Base-by-base conservation (phyloP, 2,797 vertebrate species). In the Phyllotis vaccarum region DNA sequence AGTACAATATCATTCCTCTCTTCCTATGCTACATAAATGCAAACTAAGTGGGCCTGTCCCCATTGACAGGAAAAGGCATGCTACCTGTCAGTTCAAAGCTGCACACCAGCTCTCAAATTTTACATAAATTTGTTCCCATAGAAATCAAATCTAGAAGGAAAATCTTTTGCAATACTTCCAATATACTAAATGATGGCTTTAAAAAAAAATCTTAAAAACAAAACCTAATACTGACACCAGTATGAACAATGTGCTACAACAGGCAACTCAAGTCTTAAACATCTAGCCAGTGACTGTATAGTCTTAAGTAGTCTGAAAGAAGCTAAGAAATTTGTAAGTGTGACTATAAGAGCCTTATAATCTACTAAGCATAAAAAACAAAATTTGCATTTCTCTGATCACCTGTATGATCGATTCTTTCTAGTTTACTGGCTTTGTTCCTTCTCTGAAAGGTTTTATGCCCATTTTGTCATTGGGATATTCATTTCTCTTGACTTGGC, bases 321-420 rank as follows among this genome's bases (percentile, higher is more conserved):
- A 91, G 17, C 52, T 95, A 89, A 60, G 62, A 93, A 94, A 86
- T 80, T 11, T 6, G 2, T 16, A 70, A 37, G 34, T 86, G 31
- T 91, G 12, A 95, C 81, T 91, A 27, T 29, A 90, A 88, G 14
- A 81, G 60, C 66, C 22, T 76, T 94, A 85, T 10, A 95, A 86
- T 83, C 22, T 14, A 91, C 2, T 86, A 82, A 89, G 9, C 80
- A 86, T 72, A 94, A 96, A 90, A 95, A 89, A 79, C 56, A 86
- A 72, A 93, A 93, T 70, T 86, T 92, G 62, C 76, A 91, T 96
- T 96, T 94, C 54, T 91, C 43, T 80, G 58, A 96, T 87, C 86
- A 94, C 49, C 62, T 95, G 75, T n/a, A 95, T 91, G 21, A 8
- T 34, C 54, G 17, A 95, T 79, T 95, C 79, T 83, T 93, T 78